Base-by-base conservation (phyloP, 2,797 vertebrate genomes). In the Harpagifer antarcticus region DNA sequence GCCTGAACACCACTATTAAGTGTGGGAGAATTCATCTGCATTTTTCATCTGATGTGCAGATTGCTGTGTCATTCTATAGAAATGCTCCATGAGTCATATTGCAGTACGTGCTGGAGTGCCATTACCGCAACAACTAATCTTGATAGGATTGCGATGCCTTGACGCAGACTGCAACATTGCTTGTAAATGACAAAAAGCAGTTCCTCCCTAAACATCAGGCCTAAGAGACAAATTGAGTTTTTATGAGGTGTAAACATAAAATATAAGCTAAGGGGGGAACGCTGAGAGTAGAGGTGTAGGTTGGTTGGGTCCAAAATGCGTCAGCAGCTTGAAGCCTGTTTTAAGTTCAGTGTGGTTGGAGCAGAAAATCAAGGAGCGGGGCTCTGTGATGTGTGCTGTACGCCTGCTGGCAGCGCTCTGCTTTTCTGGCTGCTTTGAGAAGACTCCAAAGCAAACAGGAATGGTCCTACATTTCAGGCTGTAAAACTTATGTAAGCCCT, bases 361-460 rank as follows among this genome's bases (percentile, higher is more conserved):
- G 82, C 69, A 83, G 80, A 83, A 82, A 85, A 72, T 79, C 65
- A 60, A 62, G 58, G 70, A 86, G 74, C 37, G 12, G 64, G 57
- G 61, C 67, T 59, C 40, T 61, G 61, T 68, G 82, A 74, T 73
- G 79, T 82, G 71, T 63, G 82, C 78, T 84, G 76, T 56, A 31
- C 43, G 83, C 71, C 79, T 72, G 83, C 84, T 91, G 90, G 88
- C 91, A 86, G 86, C 65, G 61, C 74, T 60, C 54, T 47, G 68
- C 3, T 73, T 79, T 85, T 89, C 86, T 85, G 83, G 89, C 86
- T 77, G 79, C 78, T 86, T 87, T 86, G 75, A 82, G 76, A 68
- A 27, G 55, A 59, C 75, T 86, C 88, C 86, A 93, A 93, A 91
- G 88, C 89, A 93, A 93, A 93, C 85, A 89, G 49, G 62, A 80